Evolutionary conservation across 1,140 invertebrate species (phyloP).

Genomic region (Elymnias hypermnestra): DNA sequence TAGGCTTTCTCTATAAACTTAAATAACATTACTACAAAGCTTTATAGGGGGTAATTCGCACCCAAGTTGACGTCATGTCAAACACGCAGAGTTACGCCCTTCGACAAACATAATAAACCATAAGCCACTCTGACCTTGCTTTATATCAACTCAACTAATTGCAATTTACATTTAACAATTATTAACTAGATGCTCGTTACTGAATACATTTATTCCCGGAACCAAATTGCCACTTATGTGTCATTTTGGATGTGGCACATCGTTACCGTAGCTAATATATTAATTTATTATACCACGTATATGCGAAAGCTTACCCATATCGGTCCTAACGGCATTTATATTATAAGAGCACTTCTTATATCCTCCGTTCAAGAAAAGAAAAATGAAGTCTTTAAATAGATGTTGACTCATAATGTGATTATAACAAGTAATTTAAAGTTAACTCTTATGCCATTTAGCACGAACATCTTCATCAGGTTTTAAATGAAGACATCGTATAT

Average conservation of each 20-base stretch:
- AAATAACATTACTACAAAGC: no score
- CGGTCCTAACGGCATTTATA: conserved; percentile 14
- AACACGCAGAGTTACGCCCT: not conserved
- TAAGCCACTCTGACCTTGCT: not conserved
- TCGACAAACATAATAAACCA: not conserved
- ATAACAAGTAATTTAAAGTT: no score
- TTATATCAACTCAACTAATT: conserved; percentile 3
- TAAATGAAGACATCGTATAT: no score
- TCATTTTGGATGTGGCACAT: conserved; percentile 15
- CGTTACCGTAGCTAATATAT: conserved; percentile 14
- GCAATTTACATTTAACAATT: not conserved
- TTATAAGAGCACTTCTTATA: not conserved
- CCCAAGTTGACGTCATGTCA: not conserved
- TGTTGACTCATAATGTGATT: no score
- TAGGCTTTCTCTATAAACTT: no score
- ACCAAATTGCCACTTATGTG: conserved; percentile 8
- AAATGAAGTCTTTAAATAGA: no score
- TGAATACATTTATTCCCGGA: conserved; percentile 18
- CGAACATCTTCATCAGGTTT: no score
- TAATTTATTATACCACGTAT: conserved; percentile 11
- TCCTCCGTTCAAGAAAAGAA: no score
- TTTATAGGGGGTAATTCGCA: not conserved
- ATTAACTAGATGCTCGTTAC: conserved; percentile 2
- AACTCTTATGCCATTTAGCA: no score
- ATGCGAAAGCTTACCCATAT: conserved; percentile 4